A percentile compares a stretch with the other conserved stretches of the same genome.
These are phyloP conservation scores for Linnaemya tessellans DNA, from an alignment of 2,888 invertebrate genomes.

Conservation along the genomic window DNA sequence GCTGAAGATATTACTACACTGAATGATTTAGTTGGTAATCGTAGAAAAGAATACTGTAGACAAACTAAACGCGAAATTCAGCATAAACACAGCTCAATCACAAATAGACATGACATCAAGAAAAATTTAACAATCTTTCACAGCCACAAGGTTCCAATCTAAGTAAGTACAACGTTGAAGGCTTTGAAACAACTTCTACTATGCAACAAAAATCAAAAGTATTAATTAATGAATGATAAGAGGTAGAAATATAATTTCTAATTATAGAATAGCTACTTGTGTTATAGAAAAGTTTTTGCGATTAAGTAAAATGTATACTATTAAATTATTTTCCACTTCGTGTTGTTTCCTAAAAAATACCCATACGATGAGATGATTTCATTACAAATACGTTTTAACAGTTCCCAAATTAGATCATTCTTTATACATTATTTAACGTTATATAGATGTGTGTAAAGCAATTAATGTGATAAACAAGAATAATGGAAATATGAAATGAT, in stretches of 20 bases:
- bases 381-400: constrained; percentile 12
- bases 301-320: neutral
- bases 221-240: neutral
- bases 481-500: constrained; percentile 61
- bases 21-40: constrained; percentile 44
- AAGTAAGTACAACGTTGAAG: constrained; percentile 9
- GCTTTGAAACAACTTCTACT: constrained; percentile 3
- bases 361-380: constrained; percentile 32
- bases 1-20: constrained; percentile 60
- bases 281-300: neutral
- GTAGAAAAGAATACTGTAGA: constrained; percentile 68
- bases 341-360: constrained; percentile 28
- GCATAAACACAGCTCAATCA: constrained; percentile 47
- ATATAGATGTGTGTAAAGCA: constrained; percentile 49
- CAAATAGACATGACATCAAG: constrained; percentile 22
- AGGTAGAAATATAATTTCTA: neutral
- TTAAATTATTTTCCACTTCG: constrained; percentile 1
- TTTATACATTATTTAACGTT: constrained; percentile 26
- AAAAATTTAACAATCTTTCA: neutral
- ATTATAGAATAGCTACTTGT: neutral
- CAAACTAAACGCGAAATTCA: constrained; percentile 53
- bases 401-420: constrained; percentile 37
- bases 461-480: constrained; percentile 70
- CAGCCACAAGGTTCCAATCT: constrained; percentile 19
- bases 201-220: neutral